Base-by-base conservation (phyloP, 1,140 invertebrate genomes). In the Temnothorax nylanderi region DNA sequence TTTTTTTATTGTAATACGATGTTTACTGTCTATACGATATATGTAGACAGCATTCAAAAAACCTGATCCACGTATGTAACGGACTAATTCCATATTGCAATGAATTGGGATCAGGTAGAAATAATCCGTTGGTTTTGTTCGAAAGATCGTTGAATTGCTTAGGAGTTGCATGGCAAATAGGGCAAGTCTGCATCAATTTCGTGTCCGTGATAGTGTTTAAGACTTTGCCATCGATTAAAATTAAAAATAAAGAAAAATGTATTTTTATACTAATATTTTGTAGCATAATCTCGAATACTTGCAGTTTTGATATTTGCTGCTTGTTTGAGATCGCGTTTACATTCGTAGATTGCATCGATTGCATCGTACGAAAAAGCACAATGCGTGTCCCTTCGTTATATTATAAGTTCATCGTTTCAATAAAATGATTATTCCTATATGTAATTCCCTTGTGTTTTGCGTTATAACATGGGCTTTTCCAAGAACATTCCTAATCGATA, bases 21-120 rank as follows among this genome's bases (percentile, higher is more conserved):
- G n/a, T n/a, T n/a, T n/a, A n/a, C n/a, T n/a, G n/a, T 44, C 54
- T 41, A 4, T 75, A 75, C 0, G n/a, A 54, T 3, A 69, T 69
- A 41, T 80, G 32, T 0, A 80, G 34, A 26, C 62, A 67, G 3
- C 32, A 80, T 41, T 80, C 60, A 26, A 65, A 80, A 44, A 75
- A 58, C 26, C 37, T 7, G 16, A 58, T 75, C 54, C 54, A 75
- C 0, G 44, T 6, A 26, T 60, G 72, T 4, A 75, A 5, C 0
- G n/a, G 54, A 16, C 54, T 75, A 3, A 75, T 26, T 32, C 54
- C 34, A 32, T 60, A 69, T 7, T 26, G 41, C 1, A 67, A 21
- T 26, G 58, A 80, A 4, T 72, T 58, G 0, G 44, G 44, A 21
- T 58, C n/a, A 56, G 51, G 41, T 41, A 32, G 0, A 41, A 81